Conservation (phyloP, 1,140 invertebrate species). For the Mesaphorura yosii region DNA sequence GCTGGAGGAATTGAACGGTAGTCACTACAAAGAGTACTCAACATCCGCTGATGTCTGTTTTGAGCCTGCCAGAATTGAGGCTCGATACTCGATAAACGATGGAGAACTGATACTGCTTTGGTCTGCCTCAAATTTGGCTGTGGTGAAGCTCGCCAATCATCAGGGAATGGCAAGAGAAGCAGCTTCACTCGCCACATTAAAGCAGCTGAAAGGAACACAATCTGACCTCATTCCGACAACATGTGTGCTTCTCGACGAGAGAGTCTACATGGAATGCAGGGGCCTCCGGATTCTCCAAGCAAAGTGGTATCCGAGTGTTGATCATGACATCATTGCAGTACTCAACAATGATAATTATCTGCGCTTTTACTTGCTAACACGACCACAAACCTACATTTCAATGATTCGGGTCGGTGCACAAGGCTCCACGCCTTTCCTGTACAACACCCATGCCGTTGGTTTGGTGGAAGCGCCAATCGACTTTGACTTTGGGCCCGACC, state of each 20-base stretch:
- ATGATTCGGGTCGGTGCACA: background rate
- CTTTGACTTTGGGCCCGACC: slow-evolving; percentile 22
- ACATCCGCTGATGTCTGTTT: background rate
- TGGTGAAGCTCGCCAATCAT: background rate
- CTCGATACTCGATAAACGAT: background rate
- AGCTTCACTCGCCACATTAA: too few relatives aligned
- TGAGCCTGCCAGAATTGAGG: background rate
- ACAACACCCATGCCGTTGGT: background rate
- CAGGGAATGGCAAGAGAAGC: too few relatives aligned
- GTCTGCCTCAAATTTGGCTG: background rate
- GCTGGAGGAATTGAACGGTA: background rate
- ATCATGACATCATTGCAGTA: slow-evolving; percentile 5
- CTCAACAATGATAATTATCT: slow-evolving; percentile 20
- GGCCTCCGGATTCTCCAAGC: slow-evolving; percentile 8
- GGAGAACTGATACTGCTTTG: background rate
- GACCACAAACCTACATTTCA: background rate
- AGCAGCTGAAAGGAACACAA: background rate
- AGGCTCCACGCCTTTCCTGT: background rate
- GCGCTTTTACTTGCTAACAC: background rate
- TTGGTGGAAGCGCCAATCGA: slow-evolving; percentile 12
- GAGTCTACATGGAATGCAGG: slow-evolving; percentile 4
- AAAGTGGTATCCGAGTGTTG: slow-evolving; percentile 1
- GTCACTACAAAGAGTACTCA: background rate
- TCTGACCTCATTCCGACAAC: background rate
- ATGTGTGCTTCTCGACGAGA: slow-evolving; percentile 4